Conservation (phyloP, 1,140 invertebrate species). For the Anastrepha ludens region DNA sequence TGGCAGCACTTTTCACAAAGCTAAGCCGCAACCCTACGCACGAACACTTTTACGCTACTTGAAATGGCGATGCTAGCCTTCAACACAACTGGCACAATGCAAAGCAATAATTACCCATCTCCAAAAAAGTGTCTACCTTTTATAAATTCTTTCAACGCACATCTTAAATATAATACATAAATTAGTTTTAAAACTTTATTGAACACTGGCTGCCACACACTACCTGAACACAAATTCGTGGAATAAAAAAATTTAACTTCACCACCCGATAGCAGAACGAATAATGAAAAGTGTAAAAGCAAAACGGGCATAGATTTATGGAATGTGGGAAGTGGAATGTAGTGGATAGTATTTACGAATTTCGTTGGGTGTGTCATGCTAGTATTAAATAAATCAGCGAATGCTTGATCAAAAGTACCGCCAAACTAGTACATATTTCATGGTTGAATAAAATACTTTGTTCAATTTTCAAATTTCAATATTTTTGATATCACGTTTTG, state of each 20-base stretch:
- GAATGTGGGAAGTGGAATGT: neutral
- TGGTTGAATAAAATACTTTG: no score
- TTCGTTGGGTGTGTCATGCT: no score
- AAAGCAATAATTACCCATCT: no score
- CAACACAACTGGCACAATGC: neutral
- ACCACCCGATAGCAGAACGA: neutral
- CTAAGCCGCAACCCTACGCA: neutral
- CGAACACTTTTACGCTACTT: neutral
- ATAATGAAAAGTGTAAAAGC: conserved; percentile 22
- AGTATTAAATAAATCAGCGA: no score
- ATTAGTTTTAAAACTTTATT: neutral
- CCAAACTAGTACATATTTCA: no score
- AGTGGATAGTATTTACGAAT: no score
- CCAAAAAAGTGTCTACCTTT: no score
- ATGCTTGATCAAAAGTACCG: no score
- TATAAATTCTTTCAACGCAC: no score
- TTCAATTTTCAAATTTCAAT: no score
- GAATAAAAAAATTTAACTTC: neutral
- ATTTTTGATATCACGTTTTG: no score
- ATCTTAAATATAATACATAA: no score
- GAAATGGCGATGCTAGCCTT: neutral
- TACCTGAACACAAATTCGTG: neutral
- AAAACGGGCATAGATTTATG: neutral
- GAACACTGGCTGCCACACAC: neutral
- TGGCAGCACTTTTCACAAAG: conserved; percentile 4